Base-by-base conservation (phyloP, 2,797 vertebrate species). In the Cynopterus sphinx region DNA sequence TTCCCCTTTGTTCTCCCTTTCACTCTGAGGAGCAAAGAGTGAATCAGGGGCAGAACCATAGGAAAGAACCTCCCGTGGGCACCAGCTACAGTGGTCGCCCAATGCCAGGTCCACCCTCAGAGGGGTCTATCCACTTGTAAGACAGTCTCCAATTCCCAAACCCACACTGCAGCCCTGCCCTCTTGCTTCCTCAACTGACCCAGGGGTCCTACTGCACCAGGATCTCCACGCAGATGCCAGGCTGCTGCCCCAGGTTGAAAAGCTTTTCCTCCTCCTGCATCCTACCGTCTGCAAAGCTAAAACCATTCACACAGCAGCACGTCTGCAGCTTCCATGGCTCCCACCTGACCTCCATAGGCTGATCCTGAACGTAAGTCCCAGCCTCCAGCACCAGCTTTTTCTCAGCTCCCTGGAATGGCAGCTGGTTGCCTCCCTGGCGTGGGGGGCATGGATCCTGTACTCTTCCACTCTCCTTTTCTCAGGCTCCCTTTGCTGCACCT, bases 271-370 rank as follows among this genome's bases (percentile, higher is more conserved):
- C 43, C 43, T 5, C 0, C 3, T 11, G 16, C 19, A 10, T 17
- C 73, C 61, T 31, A 7, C 51, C 10, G 6, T 4, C 73, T 5
- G n/a, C 70, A 57, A 22, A 43, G 33, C 12, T 31, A 22, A 63
- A 31, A 17, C 21, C 31, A n/a, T 21, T 83, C 46, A 0, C 0
- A 5, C 4, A 0, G 33, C 1, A 10, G 3, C 28, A 6, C 2
- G 0, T 19, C 3, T 3, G 26, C 26, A 46, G 36, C 17, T 4
- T 5, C 55, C 0, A 0, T 0, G 1, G 24, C 33, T 33, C 70
- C 70, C 3, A 2, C 12, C 3, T 1, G 24, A 22, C 28, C 36
- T 19, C 75, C 51, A 0, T 0, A 3, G 61, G 4, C 0, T 12
- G 57, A 39, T 2, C 17, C 86, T 24, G 28, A 43, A 24, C 15